A percentile compares a stretch with the other conserved stretches of the same genome.
Evolutionary conservation across 2,888 invertebrate genomes (phyloP).

Genomic region (Luffia ferchaultella): DNA sequence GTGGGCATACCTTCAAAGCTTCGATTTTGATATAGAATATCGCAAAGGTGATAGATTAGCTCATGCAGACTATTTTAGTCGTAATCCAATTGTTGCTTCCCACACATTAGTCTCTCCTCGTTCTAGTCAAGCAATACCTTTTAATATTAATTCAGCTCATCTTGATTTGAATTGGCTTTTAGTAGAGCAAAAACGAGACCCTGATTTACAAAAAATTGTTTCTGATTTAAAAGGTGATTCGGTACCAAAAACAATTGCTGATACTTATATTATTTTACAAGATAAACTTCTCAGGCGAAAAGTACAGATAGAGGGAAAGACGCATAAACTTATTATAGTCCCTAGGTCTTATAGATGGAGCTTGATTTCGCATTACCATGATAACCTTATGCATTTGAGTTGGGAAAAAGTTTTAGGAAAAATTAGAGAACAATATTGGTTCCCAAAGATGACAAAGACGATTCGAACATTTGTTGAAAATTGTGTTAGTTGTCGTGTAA

Average conservation of each 20-base stretch:
- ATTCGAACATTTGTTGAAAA: slow-evolving; percentile 7
- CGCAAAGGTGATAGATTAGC: slow-evolving; percentile 8
- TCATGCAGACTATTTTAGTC: slow-evolving; percentile 10
- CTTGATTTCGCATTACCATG: slow-evolving; percentile 13
- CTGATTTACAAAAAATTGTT: neutral
- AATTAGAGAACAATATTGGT: slow-evolving; percentile 12
- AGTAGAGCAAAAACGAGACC: neutral
- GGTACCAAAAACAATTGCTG: neutral
- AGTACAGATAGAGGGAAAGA: slow-evolving; percentile 12
- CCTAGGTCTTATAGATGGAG: slow-evolving; percentile 15
- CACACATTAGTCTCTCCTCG: no score
- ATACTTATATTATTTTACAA: neutral
- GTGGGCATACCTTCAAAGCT: slow-evolving; percentile 12
- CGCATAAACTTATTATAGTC: slow-evolving; percentile 12
- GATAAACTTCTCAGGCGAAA: slow-evolving; percentile 6
- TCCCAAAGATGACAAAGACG: slow-evolving; percentile 7
- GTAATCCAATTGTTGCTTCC: slow-evolving; percentile 10
- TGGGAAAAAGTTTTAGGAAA: slow-evolving; percentile 15
- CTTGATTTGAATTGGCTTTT: neutral
- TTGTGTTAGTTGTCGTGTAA: slow-evolving; percentile 15
- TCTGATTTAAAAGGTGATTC: neutral
- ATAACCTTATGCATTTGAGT: slow-evolving; percentile 14
- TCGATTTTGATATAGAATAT: slow-evolving; percentile 13
- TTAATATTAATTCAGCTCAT: no score
- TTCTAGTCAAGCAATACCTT: no score